Conservation (phyloP, 2,797 vertebrate species). For the Urophycis tenuis region DNA sequence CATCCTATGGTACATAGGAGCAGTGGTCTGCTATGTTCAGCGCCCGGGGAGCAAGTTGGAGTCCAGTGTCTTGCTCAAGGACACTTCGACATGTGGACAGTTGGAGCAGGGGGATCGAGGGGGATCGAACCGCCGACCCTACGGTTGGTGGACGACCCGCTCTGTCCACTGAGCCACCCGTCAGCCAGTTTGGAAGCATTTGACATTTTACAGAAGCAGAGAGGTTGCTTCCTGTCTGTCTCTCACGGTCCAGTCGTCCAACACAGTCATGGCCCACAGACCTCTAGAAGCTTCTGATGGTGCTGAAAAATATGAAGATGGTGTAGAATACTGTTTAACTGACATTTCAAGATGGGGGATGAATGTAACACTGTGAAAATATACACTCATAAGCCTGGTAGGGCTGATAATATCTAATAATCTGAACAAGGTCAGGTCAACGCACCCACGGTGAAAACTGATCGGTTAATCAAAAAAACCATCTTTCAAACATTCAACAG, state of each 20-base stretch:
- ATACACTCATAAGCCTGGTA: background rate
- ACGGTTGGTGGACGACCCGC: too few species aligned
- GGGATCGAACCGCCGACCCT: too few species aligned
- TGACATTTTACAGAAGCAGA: background rate
- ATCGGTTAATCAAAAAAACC: background rate
- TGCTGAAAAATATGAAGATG: background rate
- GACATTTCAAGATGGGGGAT: too few species aligned
- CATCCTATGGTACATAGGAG: too few species aligned
- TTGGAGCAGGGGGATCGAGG: too few species aligned
- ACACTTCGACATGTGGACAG: too few species aligned
- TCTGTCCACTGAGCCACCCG: too few species aligned
- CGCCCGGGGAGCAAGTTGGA: too few species aligned
- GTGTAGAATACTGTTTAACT: background rate
- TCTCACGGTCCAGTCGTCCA: background rate
- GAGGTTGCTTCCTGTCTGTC: background rate
- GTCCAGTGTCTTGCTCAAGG: too few species aligned
- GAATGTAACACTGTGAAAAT: background rate
- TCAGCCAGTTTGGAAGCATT: too few species aligned
- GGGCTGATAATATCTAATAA: background rate
- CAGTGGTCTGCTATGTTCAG: too few species aligned
- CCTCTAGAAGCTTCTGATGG: background rate
- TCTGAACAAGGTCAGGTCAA: background rate
- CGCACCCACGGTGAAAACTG: background rate
- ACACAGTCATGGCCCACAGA: background rate
- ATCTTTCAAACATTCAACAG: background rate